Percentiles rank a stretch among this genome's conserved stretches.
Conservation (phyloP, 2,113 vertebrate species). For the Urocitellus parryii region DNA sequence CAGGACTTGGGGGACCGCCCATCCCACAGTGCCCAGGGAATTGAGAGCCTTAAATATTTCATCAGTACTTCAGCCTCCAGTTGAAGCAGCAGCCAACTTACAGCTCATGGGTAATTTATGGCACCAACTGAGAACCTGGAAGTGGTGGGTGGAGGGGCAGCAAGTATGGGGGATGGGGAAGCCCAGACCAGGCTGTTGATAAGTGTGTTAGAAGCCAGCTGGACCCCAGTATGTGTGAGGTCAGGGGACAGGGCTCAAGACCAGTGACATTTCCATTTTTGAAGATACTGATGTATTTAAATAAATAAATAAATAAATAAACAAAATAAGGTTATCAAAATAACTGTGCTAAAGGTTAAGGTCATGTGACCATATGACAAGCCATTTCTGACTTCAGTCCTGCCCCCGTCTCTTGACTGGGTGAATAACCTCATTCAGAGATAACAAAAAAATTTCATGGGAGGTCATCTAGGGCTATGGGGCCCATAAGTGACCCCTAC, state of each 20-base stretch:
- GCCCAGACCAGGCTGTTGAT: not conserved
- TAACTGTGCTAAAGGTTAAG: constrained; percentile 49
- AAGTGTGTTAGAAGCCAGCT: not conserved
- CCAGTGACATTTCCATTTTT: not conserved
- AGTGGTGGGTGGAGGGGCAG: not conserved
- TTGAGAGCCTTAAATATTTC: constrained; percentile 82
- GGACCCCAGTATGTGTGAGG: not conserved
- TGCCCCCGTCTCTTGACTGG: not conserved
- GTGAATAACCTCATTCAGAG: not conserved
- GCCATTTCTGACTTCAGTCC: constrained; percentile 48
- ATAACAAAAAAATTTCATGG: constrained; percentile 8
- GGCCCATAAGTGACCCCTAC: not conserved
- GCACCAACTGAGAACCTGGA: constrained; percentile 52
- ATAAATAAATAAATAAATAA: not conserved
- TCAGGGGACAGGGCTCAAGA: not conserved
- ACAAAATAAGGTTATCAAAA: not conserved
- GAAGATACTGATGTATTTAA: constrained; percentile 7
- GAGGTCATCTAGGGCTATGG: not conserved
- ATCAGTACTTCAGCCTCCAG: constrained; percentile 76
- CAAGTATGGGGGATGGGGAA: not conserved
- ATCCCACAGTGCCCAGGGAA: constrained; percentile 46
- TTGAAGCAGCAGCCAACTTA: constrained; percentile 61
- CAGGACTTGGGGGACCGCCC: not conserved
- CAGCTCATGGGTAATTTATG: constrained; percentile 79
- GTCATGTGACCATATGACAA: not conserved